These are phyloP conservation scores for Loris lydekkerianus DNA, from an alignment of 2,797 vertebrate species.

Conservation along the genomic window DNA sequence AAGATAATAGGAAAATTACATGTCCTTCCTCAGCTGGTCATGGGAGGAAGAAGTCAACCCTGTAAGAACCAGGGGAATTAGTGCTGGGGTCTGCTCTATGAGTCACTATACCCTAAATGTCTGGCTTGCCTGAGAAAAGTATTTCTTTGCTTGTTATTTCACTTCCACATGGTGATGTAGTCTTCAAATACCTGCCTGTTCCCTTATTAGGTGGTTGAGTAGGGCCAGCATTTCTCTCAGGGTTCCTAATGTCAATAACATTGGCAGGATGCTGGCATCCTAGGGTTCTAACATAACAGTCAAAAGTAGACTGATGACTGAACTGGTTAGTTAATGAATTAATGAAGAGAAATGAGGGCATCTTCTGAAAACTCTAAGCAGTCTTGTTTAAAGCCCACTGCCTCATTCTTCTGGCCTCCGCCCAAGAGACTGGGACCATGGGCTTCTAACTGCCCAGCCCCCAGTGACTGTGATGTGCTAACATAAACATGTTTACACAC, in stretches of 20 bases:
- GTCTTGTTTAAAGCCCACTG: not conserved
- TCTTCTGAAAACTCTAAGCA: not conserved
- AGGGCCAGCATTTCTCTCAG: not conserved
- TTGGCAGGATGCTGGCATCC: not conserved
- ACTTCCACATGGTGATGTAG: not conserved
- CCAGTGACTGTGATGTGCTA: not conserved
- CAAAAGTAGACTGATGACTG: not conserved
- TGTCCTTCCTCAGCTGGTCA: not conserved
- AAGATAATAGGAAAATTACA: slow-evolving; percentile 41
- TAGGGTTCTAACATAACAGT: not conserved
- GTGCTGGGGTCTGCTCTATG: not conserved
- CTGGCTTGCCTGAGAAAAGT: not conserved
- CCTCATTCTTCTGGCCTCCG: not conserved
- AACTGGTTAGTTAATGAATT: not conserved
- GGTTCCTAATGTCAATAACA: not conserved
- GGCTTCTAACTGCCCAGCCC: not conserved
- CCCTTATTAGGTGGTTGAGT: not conserved
- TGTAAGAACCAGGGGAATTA: not conserved
- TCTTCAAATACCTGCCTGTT: not conserved
- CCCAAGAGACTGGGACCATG: not conserved
- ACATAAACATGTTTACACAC: accelerated
- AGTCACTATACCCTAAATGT: not conserved
- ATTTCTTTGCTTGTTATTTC: not conserved
- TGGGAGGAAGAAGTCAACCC: not conserved
- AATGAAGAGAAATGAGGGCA: not conserved